phyloP scores from a whole-genome alignment of 37 sponge, comb jelly and placozoan genomes.

The Lycopodina hypogea region DNA sequence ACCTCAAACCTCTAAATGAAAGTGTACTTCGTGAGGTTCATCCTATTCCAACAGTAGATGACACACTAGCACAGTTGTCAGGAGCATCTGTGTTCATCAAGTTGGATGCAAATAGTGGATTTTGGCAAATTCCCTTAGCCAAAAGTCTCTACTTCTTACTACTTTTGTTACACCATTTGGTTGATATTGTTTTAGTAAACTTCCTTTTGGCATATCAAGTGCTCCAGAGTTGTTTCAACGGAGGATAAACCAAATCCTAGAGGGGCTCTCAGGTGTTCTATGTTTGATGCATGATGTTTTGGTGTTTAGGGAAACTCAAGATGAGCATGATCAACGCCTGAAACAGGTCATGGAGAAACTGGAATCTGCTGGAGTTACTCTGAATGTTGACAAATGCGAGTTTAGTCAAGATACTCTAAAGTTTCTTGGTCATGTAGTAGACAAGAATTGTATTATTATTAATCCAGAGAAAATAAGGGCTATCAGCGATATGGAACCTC shows the following conservation, averaged over 20 bases:
- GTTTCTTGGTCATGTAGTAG: slow-evolving; percentile 14
- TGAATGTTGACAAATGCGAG: slow-evolving; percentile 47
- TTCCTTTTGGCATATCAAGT: slow-evolving; percentile 48
- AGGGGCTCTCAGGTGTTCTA: slow-evolving; percentile 36
- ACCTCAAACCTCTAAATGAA: slow-evolving; percentile 23
- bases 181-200: slow-evolving; percentile 17
- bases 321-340: slow-evolving; percentile 33
- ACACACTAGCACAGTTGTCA: slow-evolving; percentile 45
- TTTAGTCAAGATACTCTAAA: slow-evolving; percentile 12
- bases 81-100: slow-evolving; percentile 51
- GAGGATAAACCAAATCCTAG: slow-evolving; percentile 18
- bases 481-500: slow-evolving; percentile 23
- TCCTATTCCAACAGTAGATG: slow-evolving; percentile 51
- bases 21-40: slow-evolving; percentile 52
- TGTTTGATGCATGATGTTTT: slow-evolving; percentile 29
- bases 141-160: neutral
- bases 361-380: slow-evolving; percentile 43
- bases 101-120: slow-evolving; percentile 57
- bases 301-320: neutral
- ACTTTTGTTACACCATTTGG: slow-evolving; percentile 39
- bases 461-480: slow-evolving; percentile 49
- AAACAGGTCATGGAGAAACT: slow-evolving; percentile 4
- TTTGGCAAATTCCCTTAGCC: slow-evolving; percentile 54
- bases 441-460: slow-evolving; percentile 26
- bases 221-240: slow-evolving; percentile 52